Evolutionary conservation across 1,140 invertebrate genomes (phyloP).

Genomic region (Drosophila ficusphila): DNA sequence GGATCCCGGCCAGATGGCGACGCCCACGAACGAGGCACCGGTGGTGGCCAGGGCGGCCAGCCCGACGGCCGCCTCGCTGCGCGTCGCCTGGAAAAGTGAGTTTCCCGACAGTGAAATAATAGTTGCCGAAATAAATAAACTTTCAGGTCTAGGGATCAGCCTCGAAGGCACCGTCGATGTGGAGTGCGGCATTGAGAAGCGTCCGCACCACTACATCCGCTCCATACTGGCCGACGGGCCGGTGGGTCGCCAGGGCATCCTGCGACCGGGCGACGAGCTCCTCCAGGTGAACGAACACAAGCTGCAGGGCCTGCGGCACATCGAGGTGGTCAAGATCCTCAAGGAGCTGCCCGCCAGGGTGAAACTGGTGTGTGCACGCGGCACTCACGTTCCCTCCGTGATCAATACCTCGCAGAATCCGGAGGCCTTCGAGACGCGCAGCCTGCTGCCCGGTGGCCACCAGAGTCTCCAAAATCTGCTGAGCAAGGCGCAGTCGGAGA

Average conservation of each 20-base stretch:
- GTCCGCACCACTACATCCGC: slow-evolving; percentile 94
- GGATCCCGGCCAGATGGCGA: slow-evolving; percentile 19
- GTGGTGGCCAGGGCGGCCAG: slow-evolving; percentile 53
- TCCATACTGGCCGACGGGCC: slow-evolving; percentile 95
- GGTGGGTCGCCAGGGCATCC: slow-evolving; percentile 91
- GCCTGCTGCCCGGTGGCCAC: slow-evolving; percentile 90
- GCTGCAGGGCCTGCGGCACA: slow-evolving; percentile 93
- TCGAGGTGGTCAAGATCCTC: slow-evolving; percentile 94
- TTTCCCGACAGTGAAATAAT: slow-evolving; percentile 90
- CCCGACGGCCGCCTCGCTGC: slow-evolving; percentile 71
- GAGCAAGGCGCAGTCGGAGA: slow-evolving; percentile 95
- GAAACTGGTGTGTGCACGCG: slow-evolving; percentile 89
- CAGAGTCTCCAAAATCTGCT: slow-evolving; percentile 87
- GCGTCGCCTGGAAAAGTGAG: slow-evolving; percentile 88
- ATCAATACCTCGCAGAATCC: slow-evolving; percentile 91
- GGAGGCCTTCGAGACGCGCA: slow-evolving; percentile 91
- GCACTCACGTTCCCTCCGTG: slow-evolving; percentile 86
- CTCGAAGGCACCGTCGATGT: slow-evolving; percentile 96
- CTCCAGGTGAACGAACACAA: slow-evolving; percentile 94
- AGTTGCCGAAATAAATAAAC: slow-evolving; percentile 93
- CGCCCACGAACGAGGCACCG: slow-evolving; percentile 58
- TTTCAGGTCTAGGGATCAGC: slow-evolving; percentile 95
- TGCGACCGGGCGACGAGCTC: slow-evolving; percentile 95
- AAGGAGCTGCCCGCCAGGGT: slow-evolving; percentile 94
- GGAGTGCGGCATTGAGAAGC: slow-evolving; percentile 91